Conservation (phyloP, 2,797 vertebrate species). For the Gymnothorax javanicus region DNA sequence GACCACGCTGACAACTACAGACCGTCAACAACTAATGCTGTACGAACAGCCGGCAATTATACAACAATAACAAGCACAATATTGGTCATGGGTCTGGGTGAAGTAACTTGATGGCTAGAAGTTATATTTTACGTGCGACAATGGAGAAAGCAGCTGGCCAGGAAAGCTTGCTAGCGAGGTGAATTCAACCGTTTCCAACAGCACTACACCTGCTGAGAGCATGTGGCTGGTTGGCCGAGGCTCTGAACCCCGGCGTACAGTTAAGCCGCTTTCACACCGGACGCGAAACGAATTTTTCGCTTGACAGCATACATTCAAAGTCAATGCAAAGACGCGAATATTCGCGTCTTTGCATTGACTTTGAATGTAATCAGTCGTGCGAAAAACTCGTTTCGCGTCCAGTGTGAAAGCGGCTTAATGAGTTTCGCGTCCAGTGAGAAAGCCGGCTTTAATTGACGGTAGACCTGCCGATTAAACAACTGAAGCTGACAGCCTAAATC, state of each 20-base stretch:
- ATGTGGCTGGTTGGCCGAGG: not conserved
- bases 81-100: not conserved
- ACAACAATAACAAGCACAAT: not conserved
- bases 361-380: too few species aligned
- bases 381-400: too few species aligned
- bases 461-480: not conserved
- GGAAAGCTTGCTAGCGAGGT: not conserved
- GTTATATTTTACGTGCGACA: not conserved
- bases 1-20: not conserved
- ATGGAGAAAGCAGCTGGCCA: not conserved
- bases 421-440: too few species aligned
- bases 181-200: not conserved
- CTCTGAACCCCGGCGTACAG: too few species aligned
- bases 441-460: not conserved
- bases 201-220: conserved; percentile 1
- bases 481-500: not conserved
- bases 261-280: too few species aligned
- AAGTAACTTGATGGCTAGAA: not conserved
- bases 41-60: not conserved
- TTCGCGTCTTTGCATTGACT: too few species aligned
- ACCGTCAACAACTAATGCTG: not conserved
- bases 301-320: too few species aligned
- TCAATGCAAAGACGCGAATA: too few species aligned
- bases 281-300: too few species aligned
- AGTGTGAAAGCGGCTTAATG: too few species aligned